phyloP scores from a whole-genome alignment of 2,888 invertebrate genomes.

The Chrysolina americana region DNA sequence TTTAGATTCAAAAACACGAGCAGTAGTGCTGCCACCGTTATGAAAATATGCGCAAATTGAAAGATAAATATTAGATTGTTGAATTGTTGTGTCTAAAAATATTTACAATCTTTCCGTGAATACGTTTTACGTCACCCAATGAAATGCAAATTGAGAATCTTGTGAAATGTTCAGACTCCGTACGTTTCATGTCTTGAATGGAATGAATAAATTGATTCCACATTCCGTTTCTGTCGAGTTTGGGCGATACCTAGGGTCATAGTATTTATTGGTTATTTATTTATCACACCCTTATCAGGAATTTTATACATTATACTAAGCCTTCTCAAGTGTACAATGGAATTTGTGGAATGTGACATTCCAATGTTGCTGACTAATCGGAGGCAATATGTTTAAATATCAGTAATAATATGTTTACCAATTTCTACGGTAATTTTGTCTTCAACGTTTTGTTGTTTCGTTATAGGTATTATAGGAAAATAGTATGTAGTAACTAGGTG shows the following conservation, averaged over 20 bases:
- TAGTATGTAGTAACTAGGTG: not conserved
- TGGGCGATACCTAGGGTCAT: not conserved
- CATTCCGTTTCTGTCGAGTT: constrained; percentile 12
- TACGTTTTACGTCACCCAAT: constrained; percentile 62
- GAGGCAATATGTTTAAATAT: not conserved
- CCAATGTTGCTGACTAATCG: constrained; percentile 16
- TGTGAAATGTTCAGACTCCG: constrained; percentile 40
- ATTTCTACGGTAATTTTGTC: not conserved
- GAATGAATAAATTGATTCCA: constrained; percentile 15
- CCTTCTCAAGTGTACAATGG: not conserved
- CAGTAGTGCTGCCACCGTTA: constrained; percentile 74
- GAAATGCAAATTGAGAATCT: constrained; percentile 55
- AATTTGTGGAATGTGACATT: constrained; percentile 19
- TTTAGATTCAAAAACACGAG: constrained; percentile 63
- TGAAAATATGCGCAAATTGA: constrained; percentile 72
- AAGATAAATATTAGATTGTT: constrained; percentile 66
- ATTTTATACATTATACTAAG: not conserved
- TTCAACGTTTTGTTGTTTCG: not conserved
- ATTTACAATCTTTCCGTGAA: constrained; percentile 66
- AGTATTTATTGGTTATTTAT: not conserved
- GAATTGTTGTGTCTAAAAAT: constrained; percentile 67
- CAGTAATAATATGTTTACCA: not conserved
- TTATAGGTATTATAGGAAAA: not conserved
- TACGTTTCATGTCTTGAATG: constrained; percentile 3
- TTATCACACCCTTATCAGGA: constrained; percentile 23